Evolutionary conservation across 2,113 vertebrate species (phyloP).

Genomic region (Trematomus loennbergii): DNA sequence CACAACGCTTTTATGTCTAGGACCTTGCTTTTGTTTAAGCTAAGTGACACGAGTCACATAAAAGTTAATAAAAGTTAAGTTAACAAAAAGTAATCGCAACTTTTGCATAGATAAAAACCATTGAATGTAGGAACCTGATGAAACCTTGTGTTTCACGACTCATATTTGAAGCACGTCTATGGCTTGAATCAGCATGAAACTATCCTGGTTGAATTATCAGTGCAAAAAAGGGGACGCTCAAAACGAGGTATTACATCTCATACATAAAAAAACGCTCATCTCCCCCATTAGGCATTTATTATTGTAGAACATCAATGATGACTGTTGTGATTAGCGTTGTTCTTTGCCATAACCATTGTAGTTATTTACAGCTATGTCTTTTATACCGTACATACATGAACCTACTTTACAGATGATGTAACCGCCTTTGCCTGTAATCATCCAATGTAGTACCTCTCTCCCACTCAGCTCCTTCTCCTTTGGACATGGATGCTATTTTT

Average conservation of each 20-base stretch:
- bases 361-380: not conserved
- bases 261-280: no score
- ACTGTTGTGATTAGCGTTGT: no score
- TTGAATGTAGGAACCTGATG: no score
- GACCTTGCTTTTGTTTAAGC: not conserved
- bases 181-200: not conserved
- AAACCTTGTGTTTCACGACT: not conserved
- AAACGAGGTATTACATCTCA: not conserved
- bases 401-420: slow-evolving; percentile 7
- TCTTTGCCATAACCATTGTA: not conserved
- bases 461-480: slow-evolving; percentile 1
- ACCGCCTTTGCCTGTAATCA: not conserved
- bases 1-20: not conserved
- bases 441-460: not conserved
- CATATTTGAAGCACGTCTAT: not conserved
- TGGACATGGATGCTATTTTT: slow-evolving; percentile 68
- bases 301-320: not conserved
- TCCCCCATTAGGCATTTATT: not conserved
- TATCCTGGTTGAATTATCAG: not conserved
- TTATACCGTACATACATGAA: not conserved
- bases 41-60: no score
- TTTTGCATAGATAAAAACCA: no score
- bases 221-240: not conserved
- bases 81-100: no score
- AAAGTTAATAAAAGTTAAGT: no score